These are phyloP conservation scores for Drosophila lowei DNA, from an alignment of 1,140 invertebrate species.

Conservation along the genomic window DNA sequence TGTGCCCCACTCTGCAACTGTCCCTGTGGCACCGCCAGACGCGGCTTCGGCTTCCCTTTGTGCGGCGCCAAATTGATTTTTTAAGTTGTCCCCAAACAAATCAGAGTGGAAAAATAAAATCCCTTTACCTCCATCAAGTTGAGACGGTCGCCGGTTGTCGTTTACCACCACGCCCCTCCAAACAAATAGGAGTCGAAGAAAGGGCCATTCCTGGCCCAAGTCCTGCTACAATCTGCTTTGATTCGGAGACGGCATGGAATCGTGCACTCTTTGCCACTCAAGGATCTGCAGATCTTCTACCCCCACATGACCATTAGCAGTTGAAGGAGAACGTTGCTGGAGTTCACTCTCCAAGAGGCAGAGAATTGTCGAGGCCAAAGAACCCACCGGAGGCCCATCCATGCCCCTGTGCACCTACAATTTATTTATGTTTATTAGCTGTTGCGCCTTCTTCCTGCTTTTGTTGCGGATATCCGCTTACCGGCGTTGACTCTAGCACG, in stretches of 20 bases:
- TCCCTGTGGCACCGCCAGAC: constrained; percentile 6
- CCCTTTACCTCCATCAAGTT: constrained; percentile 52
- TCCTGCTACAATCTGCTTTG: too few species aligned
- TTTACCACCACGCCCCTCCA: too few species aligned
- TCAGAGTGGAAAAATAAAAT: constrained; percentile 28
- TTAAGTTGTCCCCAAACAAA: constrained; percentile 63
- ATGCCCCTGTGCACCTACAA: constrained; percentile 21
- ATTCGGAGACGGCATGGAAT: too few species aligned
- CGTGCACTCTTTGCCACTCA: too few species aligned
- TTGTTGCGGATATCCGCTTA: constrained; percentile 59
- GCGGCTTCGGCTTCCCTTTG: constrained; percentile 43
- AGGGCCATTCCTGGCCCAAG: too few species aligned
- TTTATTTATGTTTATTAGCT: constrained; percentile 65
- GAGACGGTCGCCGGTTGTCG: constrained; percentile 23
- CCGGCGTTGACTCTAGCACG: constrained; percentile 59
- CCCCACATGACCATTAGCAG: too few species aligned
- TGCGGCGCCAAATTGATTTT: constrained; percentile 45
- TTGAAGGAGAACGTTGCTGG: too few species aligned
- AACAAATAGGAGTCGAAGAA: too few species aligned
- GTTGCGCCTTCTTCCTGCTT: constrained; percentile 13
- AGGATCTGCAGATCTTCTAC: too few species aligned
- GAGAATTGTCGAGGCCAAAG: too few species aligned
- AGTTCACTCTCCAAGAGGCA: too few species aligned
- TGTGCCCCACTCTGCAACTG: background rate
- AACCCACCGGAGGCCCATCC: background rate